phyloP scores from a whole-genome alignment of 1,140 invertebrate genomes.

The Dendroctonus ponderosae region DNA sequence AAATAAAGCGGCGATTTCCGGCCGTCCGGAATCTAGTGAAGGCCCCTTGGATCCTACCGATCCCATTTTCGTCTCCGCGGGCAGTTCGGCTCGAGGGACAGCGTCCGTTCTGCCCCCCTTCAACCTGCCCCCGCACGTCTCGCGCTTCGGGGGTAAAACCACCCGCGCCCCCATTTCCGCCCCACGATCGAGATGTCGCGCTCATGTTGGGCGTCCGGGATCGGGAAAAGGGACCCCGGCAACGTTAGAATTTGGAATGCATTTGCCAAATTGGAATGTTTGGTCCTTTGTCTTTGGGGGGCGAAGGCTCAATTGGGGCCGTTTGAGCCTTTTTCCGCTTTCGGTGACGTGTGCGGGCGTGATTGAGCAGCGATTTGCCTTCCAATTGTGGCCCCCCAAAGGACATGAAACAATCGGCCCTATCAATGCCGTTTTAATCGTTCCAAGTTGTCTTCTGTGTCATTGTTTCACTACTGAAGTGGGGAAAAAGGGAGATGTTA shows the following conservation, averaged over 20 bases:
- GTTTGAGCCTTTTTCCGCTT: no score
- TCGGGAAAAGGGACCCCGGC: slow-evolving; percentile 1
- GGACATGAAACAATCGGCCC: no score
- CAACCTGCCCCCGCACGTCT: slow-evolving; percentile 10
- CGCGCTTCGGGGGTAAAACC: slow-evolving; percentile 13
- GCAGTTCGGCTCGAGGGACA: slow-evolving; percentile 28
- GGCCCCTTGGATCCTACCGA: slow-evolving; percentile 17
- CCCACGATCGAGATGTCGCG: slow-evolving; percentile 36
- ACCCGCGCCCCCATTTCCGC: slow-evolving; percentile 21
- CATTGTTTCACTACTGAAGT: no score
- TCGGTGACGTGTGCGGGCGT: no score
- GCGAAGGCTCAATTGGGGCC: no score
- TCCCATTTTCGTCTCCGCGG: slow-evolving; percentile 30
- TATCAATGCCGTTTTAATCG: no score
- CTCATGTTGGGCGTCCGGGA: slow-evolving; percentile 17
- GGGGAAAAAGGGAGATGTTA: no score
- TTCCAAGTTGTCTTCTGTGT: no score
- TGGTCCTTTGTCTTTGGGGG: slow-evolving; percentile 15
- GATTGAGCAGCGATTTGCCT: no score
- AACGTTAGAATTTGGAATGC: slow-evolving; percentile 29
- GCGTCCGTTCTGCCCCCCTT: slow-evolving; percentile 22
- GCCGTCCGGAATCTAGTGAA: slow-evolving; percentile 4
- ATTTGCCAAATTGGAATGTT: slow-evolving; percentile 32
- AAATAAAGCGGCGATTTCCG: neutral
- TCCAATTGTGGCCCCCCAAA: no score